Evolutionary conservation across 2,113 vertebrate species (phyloP).

Genomic region (Rhabdomys dilectus): DNA sequence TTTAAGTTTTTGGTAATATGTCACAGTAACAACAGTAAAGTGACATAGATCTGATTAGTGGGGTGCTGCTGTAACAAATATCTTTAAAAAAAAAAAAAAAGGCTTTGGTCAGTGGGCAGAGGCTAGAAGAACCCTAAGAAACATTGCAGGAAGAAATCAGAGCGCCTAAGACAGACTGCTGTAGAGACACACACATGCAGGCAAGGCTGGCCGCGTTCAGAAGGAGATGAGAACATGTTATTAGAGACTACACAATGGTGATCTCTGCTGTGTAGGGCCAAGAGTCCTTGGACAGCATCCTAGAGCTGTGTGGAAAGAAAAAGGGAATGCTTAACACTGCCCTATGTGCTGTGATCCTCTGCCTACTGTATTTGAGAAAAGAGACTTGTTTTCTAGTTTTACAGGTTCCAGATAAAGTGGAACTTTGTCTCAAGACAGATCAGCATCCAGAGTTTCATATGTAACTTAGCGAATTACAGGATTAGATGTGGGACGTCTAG

Average conservation of each 20-base stretch:
- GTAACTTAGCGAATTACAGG: neutral
- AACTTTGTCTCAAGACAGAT: neutral
- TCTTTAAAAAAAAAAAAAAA: fast-evolving
- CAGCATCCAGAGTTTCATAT: neutral
- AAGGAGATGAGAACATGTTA: neutral
- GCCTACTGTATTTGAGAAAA: neutral
- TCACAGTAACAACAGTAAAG: neutral
- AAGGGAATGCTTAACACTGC: neutral
- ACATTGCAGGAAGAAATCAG: neutral
- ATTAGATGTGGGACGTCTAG: neutral
- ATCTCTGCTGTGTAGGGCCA: neutral
- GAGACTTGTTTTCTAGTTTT: neutral
- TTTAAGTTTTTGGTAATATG: neutral
- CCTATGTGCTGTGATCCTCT: neutral
- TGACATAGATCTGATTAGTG: neutral
- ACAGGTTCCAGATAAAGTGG: neutral
- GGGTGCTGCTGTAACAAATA: neutral
- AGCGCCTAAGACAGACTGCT: neutral
- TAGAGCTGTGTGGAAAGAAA: neutral
- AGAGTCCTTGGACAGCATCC: neutral
- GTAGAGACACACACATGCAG: neutral
- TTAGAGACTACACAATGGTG: neutral
- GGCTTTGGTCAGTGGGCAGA: neutral
- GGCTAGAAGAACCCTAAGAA: neutral
- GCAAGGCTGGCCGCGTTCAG: neutral